Evolutionary conservation across 2,797 vertebrate genomes (phyloP), one percentile per base, ranked within the genome.

Genomic region (Falco concolor): DNA sequence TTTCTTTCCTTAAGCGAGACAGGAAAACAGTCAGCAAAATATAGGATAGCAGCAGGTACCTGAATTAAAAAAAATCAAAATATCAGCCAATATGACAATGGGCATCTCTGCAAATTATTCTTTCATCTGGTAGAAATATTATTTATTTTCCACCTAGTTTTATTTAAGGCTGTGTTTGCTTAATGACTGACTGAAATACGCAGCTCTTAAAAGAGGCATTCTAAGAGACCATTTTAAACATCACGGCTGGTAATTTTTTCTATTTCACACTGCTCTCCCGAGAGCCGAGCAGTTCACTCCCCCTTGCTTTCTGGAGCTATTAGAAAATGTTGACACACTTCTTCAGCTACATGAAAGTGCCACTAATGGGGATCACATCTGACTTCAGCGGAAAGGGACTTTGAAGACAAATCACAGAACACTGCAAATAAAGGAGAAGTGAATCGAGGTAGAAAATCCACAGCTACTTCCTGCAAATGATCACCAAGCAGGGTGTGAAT

Each of bases 401-500:
- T 96, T 77, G 86, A 95, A 96, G 81, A 73, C 79, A 91, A 93
- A 93, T 93, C 87, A 90, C 63, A 79, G 87, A 92, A 95, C 12
- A 21, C 21, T 42, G 38, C 74, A 93, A 91, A 87, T 83, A 90
- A 91, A 91, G 56, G 67, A 45, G 28, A 74, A 91, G 93, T 28
- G 49, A 87, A 90, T 69, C 24, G 32, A 84, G 80, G 76, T n/a
- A 84, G 85, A 83, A 96, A 93, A 90, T 60, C 79, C 54, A 81
- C 56, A 81, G 61, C 53, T 87, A 40, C 54, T 93, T 95, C 75
- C 67, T 1, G 0, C 70, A 76, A 67, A 74, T 64, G 61, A 68
- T 80, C 90, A 42, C 34, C 80, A 84, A 91, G 54, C 52, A 50
- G 19, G 59, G 86, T 80, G 32, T 23, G 70, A 92, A 74, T 60